Base-by-base conservation (phyloP, 2,888 invertebrate species). In the Stegana nigrithorax region DNA sequence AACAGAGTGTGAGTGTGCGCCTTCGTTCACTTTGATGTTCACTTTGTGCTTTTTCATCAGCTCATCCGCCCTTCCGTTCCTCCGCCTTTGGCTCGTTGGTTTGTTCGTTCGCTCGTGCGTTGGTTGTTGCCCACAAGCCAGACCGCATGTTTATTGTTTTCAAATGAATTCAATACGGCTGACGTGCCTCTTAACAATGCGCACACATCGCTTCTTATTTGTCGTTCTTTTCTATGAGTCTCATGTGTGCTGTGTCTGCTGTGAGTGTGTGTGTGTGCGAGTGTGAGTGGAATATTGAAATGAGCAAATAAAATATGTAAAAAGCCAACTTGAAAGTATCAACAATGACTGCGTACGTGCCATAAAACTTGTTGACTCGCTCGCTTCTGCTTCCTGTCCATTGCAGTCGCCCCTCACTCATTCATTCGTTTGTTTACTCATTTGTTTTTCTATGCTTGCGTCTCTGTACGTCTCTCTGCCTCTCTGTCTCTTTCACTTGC, bases 131-230 rank as follows among this genome's bases (percentile, higher is more conserved):
- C 39, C 39, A 39, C n/a, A 39, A 39, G 39, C 6, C 39, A 39
- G 17, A 17, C 39, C 39, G 39, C 39, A 39, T 14, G 12, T 39
- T 39, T 39, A 39, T 71, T 65, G 70, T 73, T 64, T 57, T 19
- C 14, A 60, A 29, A 32, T 25, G 42, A 32, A 59, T 39, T 26
- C 51, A 59, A n/a, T n/a, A n/a, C n/a, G n/a, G n/a, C n/a, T n/a
- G n/a, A n/a, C n/a, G n/a, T n/a, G n/a, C n/a, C n/a, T n/a, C n/a
- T n/a, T n/a, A n/a, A n/a, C n/a, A n/a, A n/a, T n/a, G n/a, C n/a
- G n/a, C n/a, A n/a, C n/a, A n/a, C n/a, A n/a, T n/a, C n/a, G n/a
- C n/a, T n/a, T n/a, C n/a, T n/a, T n/a, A n/a, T n/a, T n/a, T n/a
- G n/a, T n/a, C n/a, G n/a, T n/a, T n/a, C n/a, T n/a, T n/a, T n/a